These are phyloP conservation scores for Mycalesis mineus DNA, from an alignment of 2,888 invertebrate species.

Conservation along the genomic window DNA sequence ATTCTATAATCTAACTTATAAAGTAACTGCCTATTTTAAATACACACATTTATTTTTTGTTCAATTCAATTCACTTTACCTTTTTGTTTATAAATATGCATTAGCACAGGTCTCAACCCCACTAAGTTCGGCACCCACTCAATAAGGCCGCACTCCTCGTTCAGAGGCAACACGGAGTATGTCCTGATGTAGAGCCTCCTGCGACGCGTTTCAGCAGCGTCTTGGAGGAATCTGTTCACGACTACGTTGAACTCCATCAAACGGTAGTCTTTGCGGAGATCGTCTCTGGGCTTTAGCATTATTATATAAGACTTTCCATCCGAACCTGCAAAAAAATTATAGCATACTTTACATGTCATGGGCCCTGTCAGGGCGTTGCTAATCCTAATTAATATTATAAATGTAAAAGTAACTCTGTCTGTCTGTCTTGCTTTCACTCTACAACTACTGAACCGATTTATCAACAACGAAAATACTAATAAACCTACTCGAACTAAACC, in stretches of 20 bases:
- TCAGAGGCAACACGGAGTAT: slow-evolving; percentile 93
- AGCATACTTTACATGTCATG: no score
- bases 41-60: no score
- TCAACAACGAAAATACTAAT: no score
- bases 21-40: no score
- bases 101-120: slow-evolving; percentile 83
- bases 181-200: slow-evolving; percentile 92
- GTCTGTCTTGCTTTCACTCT: no score
- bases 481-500: no score
- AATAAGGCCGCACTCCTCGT: slow-evolving; percentile 96
- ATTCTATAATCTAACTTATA: no score
- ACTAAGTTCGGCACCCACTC: slow-evolving; percentile 96
- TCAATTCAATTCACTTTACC: no score
- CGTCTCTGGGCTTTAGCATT: slow-evolving; percentile 97
- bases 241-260: slow-evolving; percentile 98
- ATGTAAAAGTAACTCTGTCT: no score
- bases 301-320: slow-evolving; percentile 93
- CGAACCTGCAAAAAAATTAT: slow-evolving; percentile 79
- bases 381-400: no score
- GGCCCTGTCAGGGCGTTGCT: no score
- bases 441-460: no score
- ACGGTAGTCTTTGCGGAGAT: slow-evolving; percentile 96
- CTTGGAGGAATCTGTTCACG: slow-evolving; percentile 92
- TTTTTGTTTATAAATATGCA: slow-evolving; percentile 84
- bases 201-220: slow-evolving; percentile 90